A percentile compares a stretch with the other conserved stretches of the same genome.
Evolutionary conservation across 2,113 vertebrate genomes (phyloP).

Genomic region (Malurus alboscapulatus): DNA sequence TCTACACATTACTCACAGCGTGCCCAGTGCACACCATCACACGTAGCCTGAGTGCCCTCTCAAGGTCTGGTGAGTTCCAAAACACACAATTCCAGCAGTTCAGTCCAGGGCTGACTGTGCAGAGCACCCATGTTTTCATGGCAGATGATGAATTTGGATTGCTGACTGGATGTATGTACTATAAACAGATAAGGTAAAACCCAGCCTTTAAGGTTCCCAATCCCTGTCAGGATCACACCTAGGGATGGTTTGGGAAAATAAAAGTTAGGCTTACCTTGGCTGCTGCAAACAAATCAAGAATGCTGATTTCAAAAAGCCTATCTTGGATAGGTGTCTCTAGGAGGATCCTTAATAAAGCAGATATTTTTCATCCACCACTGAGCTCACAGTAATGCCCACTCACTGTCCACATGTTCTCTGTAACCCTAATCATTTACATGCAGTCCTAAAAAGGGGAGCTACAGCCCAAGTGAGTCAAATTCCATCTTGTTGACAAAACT

Average conservation of each 20-base stretch:
- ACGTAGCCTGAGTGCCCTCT: background rate
- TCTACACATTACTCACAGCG: background rate
- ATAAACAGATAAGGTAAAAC: background rate
- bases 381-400: slow-evolving; percentile 2
- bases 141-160: background rate
- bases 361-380: slow-evolving; percentile 16
- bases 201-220: background rate
- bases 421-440: background rate
- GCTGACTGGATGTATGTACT: background rate
- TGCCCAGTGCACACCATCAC: background rate
- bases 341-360: slow-evolving; percentile 29
- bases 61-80: background rate
- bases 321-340: background rate
- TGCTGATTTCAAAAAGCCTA: background rate
- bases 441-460: slow-evolving; percentile 20
- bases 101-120: background rate
- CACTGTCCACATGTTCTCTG: slow-evolving; percentile 23
- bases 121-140: background rate
- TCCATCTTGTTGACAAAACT: slow-evolving; percentile 56
- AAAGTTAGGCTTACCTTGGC: background rate
- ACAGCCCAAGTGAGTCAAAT: slow-evolving; percentile 11
- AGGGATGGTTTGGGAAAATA: background rate
- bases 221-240: background rate
- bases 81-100: background rate
- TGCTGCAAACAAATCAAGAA: background rate